Conservation (phyloP, 2,797 vertebrate species). For the Carapus acus region DNA sequence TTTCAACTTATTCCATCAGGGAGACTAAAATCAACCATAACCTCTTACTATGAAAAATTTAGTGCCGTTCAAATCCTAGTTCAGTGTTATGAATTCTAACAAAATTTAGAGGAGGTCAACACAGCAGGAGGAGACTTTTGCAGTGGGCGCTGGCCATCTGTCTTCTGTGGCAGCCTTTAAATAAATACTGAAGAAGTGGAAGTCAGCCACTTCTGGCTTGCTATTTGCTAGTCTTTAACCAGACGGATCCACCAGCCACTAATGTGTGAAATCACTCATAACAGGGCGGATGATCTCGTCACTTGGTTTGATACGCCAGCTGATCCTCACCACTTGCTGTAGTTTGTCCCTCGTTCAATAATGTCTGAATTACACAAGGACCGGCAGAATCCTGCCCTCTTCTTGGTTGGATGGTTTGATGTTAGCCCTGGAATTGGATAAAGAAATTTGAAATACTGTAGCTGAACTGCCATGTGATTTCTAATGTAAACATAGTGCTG, state of each 20-base stretch:
- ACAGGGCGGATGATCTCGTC: neutral
- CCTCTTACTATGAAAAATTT: neutral
- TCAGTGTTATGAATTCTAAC: slow-evolving; percentile 13
- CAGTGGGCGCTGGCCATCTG: neutral
- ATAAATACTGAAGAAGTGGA: neutral
- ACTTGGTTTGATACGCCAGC: neutral
- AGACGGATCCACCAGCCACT: neutral
- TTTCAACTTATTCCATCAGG: too few relatives aligned
- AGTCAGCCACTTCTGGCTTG: neutral
- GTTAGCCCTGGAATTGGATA: too few relatives aligned
- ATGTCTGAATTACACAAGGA: too few relatives aligned
- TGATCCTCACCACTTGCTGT: too few relatives aligned
- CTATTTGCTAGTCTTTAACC: neutral
- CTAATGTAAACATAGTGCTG: too few relatives aligned
- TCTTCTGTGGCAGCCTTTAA: slow-evolving; percentile 5
- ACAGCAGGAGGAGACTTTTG: slow-evolving; percentile 6
- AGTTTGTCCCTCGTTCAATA: too few relatives aligned
- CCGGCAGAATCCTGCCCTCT: too few relatives aligned
- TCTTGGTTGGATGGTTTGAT: too few relatives aligned
- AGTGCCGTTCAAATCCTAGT: neutral
- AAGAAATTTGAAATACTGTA: too few relatives aligned
- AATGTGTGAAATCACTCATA: neutral
- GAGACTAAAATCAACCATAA: neutral
- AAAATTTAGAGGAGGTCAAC: slow-evolving; percentile 3
- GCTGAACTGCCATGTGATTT: too few relatives aligned